Conservation (phyloP, 1,140 invertebrate species). For the Heliconius hermathena region DNA sequence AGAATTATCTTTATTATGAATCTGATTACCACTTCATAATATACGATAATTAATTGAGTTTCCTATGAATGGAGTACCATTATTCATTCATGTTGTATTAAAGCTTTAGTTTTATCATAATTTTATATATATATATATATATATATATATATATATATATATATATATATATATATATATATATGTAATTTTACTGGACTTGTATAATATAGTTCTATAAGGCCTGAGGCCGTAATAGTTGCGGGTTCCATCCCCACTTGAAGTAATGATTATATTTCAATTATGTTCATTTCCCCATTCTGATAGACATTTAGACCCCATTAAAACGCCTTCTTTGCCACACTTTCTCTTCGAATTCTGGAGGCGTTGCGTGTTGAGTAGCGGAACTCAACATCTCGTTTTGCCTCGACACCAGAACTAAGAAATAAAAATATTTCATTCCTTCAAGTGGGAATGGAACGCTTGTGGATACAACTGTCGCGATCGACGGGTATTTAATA, state of each 20-base stretch:
- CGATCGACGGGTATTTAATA: no score
- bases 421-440: background rate
- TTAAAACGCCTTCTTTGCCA: background rate
- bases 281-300: no score
- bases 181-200: no score
- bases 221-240: no score
- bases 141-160: background rate
- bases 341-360: background rate
- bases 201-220: no score
- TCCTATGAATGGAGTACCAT: slow-evolving; percentile 37
- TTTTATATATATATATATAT: background rate
- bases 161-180: background rate
- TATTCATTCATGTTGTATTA: slow-evolving; percentile 41
- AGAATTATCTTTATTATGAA: slow-evolving; percentile 58
- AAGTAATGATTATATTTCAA: no score
- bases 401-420: background rate
- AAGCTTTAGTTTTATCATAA: background rate
- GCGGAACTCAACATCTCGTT: background rate
- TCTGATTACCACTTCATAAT: slow-evolving; percentile 57
- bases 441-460: no score
- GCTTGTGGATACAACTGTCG: no score
- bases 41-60: slow-evolving; percentile 50
- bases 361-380: background rate
- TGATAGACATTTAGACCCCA: no score
- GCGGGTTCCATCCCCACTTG: no score